Conservation (phyloP, 2,113 vertebrate species). For the Anser brachyrhynchus region DNA sequence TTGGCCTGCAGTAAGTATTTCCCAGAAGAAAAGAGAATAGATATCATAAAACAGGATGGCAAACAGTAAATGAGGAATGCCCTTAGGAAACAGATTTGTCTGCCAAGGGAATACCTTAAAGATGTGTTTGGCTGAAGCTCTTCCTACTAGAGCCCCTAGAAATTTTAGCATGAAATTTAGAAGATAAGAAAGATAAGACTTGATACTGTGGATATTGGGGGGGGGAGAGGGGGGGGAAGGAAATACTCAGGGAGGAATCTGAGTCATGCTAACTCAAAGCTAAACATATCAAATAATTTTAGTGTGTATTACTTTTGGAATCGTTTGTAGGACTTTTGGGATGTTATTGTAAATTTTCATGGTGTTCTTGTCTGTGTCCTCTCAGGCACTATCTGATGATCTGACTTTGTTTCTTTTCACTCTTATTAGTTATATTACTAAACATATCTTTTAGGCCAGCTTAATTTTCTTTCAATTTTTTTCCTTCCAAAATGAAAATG, state of each 20-base stretch:
- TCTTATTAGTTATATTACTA: neutral
- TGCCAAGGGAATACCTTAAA: neutral
- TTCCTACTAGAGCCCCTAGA: neutral
- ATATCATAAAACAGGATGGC: accelerated
- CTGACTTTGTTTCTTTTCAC: neutral
- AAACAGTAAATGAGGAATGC: neutral
- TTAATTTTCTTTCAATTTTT: neutral
- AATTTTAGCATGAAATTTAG: neutral
- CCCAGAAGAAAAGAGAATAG: neutral
- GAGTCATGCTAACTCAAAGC: neutral
- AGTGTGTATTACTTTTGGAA: neutral
- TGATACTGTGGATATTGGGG: neutral
- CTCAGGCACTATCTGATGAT: neutral
- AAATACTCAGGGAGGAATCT: neutral
- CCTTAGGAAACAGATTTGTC: neutral
- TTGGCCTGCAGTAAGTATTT: neutral
- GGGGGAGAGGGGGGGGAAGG: too few relatives aligned
- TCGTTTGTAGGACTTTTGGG: neutral
- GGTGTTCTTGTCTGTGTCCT: neutral
- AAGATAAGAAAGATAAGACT: neutral
- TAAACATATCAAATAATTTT: neutral
- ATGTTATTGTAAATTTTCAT: neutral
- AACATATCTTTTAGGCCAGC: neutral
- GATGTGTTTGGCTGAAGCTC: neutral
- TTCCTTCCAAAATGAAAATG: neutral